These are phyloP conservation scores for Polymixis flavicincta DNA, from an alignment of 2,888 invertebrate genomes.

Conservation along the genomic window DNA sequence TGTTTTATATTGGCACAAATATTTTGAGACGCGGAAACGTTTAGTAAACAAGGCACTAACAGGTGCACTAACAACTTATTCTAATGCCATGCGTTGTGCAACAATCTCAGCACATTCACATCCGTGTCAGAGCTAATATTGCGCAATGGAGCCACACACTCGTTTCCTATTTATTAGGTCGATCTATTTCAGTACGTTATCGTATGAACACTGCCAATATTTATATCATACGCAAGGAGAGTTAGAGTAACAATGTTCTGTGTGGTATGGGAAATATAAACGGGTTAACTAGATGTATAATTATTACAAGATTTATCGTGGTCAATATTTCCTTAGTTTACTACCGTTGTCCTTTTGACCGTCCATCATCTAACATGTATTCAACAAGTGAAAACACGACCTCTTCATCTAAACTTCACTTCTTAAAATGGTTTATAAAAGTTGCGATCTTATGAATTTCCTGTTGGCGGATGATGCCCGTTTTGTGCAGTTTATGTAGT, in stretches of 20 bases:
- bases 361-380: neutral
- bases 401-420: conserved; percentile 23
- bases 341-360: neutral
- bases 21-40: conserved; percentile 54
- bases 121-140: conserved; percentile 76
- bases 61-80: conserved; percentile 68
- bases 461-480: conserved; percentile 26
- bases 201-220: conserved; percentile 80
- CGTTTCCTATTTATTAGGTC: conserved; percentile 86
- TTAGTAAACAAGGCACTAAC: conserved; percentile 63
- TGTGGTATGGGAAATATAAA: neutral
- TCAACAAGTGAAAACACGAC: neutral
- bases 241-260: conserved; percentile 34
- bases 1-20: conserved; percentile 24
- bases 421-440: neutral
- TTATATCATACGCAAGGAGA: conserved; percentile 71
- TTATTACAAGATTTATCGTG: neutral
- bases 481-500: conserved; percentile 53
- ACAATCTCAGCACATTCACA: conserved; percentile 76
- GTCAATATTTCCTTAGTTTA: neutral
- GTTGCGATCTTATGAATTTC: too few species aligned
- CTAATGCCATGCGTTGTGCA: conserved; percentile 76
- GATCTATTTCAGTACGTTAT: conserved; percentile 84
- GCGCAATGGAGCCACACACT: conserved; percentile 78
- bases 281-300: neutral